Conservation (phyloP, 2,888 invertebrate genomes). For the Temnothorax ravouxi region DNA sequence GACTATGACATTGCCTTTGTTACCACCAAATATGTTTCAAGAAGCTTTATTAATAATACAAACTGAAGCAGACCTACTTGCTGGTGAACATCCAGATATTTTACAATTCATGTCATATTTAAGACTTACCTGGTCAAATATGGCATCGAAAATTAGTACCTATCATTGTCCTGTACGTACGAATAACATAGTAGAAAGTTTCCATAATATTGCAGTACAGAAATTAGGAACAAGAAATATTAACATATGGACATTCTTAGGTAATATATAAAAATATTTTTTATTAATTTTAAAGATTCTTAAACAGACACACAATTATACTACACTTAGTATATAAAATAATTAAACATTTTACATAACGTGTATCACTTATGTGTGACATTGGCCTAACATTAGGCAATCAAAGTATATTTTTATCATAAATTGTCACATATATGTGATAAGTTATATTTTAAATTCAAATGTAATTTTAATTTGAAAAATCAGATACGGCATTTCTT, state of each 20-base stretch:
- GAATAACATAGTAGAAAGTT: slow-evolving; percentile 46
- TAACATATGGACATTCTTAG: slow-evolving; percentile 30
- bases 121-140: slow-evolving; percentile 17
- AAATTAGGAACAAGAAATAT: slow-evolving; percentile 29
- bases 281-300: too few species aligned
- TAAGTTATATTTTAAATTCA: too few species aligned
- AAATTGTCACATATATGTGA: too few species aligned
- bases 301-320: too few species aligned
- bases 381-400: too few species aligned
- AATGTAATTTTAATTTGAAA: too few species aligned
- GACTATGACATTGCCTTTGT: slow-evolving; percentile 40
- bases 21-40: slow-evolving; percentile 42
- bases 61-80: slow-evolving; percentile 9
- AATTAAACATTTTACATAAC: too few species aligned
- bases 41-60: slow-evolving; percentile 35
- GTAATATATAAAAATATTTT: not conserved
- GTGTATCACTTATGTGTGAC: too few species aligned
- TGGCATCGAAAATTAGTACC: slow-evolving; percentile 36
- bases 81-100: slow-evolving; percentile 30
- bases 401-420: too few species aligned
- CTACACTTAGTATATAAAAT: too few species aligned
- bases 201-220: slow-evolving; percentile 12
- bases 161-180: slow-evolving; percentile 40
- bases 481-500: too few species aligned
- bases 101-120: slow-evolving; percentile 37